These are phyloP conservation scores for Pristionchus entomophagus DNA, from an alignment of 2,888 invertebrate genomes.

Conservation along the genomic window DNA sequence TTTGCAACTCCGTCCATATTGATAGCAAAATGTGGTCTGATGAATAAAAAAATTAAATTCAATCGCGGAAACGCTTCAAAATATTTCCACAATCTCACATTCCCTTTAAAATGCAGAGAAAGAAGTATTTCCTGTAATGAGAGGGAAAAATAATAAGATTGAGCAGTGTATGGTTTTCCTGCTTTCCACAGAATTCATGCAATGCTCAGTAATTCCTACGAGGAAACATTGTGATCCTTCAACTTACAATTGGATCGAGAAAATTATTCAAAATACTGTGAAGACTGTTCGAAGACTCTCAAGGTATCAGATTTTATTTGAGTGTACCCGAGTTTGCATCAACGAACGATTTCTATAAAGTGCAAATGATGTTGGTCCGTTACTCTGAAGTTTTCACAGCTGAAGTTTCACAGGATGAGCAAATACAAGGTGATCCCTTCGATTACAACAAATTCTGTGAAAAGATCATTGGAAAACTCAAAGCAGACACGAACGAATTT, in stretches of 20 bases:
- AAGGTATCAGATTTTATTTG: not conserved
- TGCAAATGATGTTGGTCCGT: not conserved
- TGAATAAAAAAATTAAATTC: too few species aligned
- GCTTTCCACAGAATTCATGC: not conserved
- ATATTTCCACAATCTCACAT: too few species aligned
- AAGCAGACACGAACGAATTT: not conserved
- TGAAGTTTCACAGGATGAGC: not conserved
- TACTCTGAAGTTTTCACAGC: not conserved
- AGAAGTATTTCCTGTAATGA: not conserved
- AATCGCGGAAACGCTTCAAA: too few species aligned
- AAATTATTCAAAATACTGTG: not conserved
- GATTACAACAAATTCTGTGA: not conserved
- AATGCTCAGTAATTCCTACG: not conserved
- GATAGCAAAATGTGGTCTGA: too few species aligned
- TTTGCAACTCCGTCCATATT: not conserved
- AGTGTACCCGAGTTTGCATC: too few species aligned
- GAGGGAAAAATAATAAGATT: not conserved
- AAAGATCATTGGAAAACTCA: not conserved
- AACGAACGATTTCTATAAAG: not conserved
- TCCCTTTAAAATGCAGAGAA: not conserved
- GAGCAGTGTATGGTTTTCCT: not conserved
- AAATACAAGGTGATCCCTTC: not conserved
- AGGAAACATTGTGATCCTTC: not conserved
- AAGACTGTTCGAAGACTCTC: not conserved
- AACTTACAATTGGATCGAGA: not conserved